A percentile compares a stretch with the other conserved stretches of the same genome.
These are phyloP conservation scores for Eulemur mongoz DNA, from an alignment of 2,797 vertebrate species.

Conservation along the genomic window DNA sequence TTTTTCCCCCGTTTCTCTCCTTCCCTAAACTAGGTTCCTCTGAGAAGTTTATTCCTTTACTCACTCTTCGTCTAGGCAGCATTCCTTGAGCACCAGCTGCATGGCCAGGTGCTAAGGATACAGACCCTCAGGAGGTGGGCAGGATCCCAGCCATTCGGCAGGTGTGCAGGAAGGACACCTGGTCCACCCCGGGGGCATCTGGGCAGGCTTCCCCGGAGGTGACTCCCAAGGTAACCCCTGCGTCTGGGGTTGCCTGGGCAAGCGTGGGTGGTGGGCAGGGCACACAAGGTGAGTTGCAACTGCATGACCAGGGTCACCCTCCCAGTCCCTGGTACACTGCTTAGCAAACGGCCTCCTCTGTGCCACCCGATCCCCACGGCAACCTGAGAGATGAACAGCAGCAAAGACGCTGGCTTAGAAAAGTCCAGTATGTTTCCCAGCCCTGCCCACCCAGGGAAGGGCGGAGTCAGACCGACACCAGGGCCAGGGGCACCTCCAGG, in stretches of 20 bases:
- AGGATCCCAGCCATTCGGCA: background rate
- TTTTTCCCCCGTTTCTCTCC: background rate
- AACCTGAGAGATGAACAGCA: background rate
- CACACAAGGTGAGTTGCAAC: background rate
- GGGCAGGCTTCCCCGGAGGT: background rate
- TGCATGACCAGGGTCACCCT: accelerated
- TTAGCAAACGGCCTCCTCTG: accelerated
- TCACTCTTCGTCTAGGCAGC: background rate
- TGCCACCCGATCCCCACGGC: background rate
- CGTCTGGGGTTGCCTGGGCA: background rate
- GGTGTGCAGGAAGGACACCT: accelerated
- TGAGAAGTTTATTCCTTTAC: accelerated
- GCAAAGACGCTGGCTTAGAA: background rate
- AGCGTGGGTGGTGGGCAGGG: too few relatives aligned
- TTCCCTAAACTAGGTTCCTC: background rate
- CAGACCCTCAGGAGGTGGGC: too few relatives aligned
- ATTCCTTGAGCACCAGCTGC: background rate
- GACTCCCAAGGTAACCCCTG: background rate
- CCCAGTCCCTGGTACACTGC: accelerated
- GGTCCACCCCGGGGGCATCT: background rate
- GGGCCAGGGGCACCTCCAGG: background rate
- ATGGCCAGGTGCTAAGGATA: accelerated
- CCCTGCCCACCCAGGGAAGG: background rate
- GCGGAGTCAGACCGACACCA: accelerated
- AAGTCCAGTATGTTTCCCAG: background rate